phyloP scores from a whole-genome alignment of 2,888 invertebrate species.

The Rhyacophila evoluta region DNA sequence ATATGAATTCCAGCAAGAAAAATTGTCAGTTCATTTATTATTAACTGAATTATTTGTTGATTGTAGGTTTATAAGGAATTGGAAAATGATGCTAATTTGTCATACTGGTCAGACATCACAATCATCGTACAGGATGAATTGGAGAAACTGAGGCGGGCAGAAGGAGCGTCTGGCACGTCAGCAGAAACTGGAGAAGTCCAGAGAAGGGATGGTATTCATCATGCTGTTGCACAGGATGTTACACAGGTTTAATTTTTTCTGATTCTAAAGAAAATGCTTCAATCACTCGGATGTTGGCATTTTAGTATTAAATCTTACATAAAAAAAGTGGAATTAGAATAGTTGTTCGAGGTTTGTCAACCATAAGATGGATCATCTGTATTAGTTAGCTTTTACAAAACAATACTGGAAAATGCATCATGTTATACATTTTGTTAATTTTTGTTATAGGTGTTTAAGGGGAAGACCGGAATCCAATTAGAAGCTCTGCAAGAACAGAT shows the following conservation, averaged over 20 bases:
- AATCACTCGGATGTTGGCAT: too few species aligned
- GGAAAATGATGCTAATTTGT: slow-evolving; percentile 87
- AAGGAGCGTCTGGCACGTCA: slow-evolving; percentile 71
- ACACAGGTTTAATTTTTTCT: slow-evolving; percentile 64
- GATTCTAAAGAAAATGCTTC: too few species aligned
- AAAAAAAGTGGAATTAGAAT: too few species aligned
- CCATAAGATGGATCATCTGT: too few species aligned
- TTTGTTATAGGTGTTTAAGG: slow-evolving; percentile 81
- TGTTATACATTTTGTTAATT: not conserved
- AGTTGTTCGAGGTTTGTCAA: too few species aligned
- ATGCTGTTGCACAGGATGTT: slow-evolving; percentile 91
- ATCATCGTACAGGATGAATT: slow-evolving; percentile 95
- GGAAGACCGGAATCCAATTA: slow-evolving; percentile 91
- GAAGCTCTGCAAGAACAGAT: slow-evolving; percentile 87
- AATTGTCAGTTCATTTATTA: too few species aligned
- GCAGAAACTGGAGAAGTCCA: slow-evolving; percentile 68
- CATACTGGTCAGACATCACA: slow-evolving; percentile 97
- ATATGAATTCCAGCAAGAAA: too few species aligned
- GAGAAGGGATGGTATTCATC: slow-evolving; percentile 86
- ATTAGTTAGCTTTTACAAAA: too few species aligned
- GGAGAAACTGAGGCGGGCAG: slow-evolving; percentile 82
- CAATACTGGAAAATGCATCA: too few species aligned
- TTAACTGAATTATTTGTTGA: not conserved
- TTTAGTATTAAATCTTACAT: too few species aligned
- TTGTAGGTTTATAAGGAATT: slow-evolving; percentile 85